A percentile compares a stretch with the other conserved stretches of the same genome.
Evolutionary conservation across 2,113 vertebrate genomes (phyloP).

Genomic region (Antechinus flavipes): DNA sequence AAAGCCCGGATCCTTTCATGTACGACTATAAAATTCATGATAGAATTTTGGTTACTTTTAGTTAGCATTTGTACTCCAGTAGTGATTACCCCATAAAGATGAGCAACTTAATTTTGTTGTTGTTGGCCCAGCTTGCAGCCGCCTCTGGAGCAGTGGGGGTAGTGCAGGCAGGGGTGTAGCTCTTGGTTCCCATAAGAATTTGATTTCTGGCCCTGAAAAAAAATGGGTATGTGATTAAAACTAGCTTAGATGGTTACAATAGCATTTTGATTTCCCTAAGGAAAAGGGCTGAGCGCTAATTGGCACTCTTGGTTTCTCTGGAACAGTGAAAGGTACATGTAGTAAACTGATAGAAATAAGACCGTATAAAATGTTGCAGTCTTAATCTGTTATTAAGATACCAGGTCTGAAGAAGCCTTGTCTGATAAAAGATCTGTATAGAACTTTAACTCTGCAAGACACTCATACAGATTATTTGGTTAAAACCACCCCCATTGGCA

Average conservation of each 20-base stretch:
- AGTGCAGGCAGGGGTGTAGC: no score
- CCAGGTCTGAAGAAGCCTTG: conserved; percentile 4
- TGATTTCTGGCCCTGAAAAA: conserved; percentile 17
- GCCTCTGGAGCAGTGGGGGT: neutral
- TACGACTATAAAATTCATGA: neutral
- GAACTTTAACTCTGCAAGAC: neutral
- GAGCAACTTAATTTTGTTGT: neutral
- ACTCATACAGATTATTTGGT: neutral
- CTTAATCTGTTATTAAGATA: conserved; percentile 1
- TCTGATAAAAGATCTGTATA: neutral
- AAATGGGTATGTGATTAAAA: conserved; percentile 14
- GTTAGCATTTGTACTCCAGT: neutral
- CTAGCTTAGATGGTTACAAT: neutral
- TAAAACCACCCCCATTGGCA: neutral
- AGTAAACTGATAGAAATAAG: neutral
- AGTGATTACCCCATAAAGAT: neutral
- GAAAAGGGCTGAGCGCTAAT: neutral
- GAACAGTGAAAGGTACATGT: conserved; percentile 3
- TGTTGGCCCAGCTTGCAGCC: neutral
- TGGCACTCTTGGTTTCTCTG: conserved; percentile 24
- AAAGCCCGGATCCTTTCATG: conserved; percentile 4
- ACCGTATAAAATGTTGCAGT: neutral
- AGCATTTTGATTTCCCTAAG: conserved; percentile 10
- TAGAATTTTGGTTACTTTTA: neutral
- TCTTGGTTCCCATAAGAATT: neutral